These are phyloP conservation scores for Calcarius lapponicus DNA, from an alignment of 2,797 vertebrate genomes.

Conservation along the genomic window DNA sequence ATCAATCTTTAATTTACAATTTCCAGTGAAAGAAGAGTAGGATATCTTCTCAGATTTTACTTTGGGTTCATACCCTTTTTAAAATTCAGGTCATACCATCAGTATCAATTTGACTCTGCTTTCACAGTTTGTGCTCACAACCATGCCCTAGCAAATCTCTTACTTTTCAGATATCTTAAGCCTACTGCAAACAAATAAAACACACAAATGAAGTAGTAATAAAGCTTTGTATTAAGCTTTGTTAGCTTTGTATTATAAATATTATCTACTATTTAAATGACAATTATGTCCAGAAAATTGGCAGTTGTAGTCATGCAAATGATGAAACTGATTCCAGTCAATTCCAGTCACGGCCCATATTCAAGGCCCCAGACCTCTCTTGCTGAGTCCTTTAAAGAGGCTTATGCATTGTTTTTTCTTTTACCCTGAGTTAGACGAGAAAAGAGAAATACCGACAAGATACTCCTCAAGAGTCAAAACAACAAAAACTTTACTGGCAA, in stretches of 20 bases:
- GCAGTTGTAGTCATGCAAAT: slow-evolving; percentile 62
- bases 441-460: neutral
- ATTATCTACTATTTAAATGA: slow-evolving; percentile 68
- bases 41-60: neutral
- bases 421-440: neutral
- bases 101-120: neutral
- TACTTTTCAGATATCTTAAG: slow-evolving; percentile 44
- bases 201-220: slow-evolving; percentile 71
- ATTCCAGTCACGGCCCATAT: slow-evolving; percentile 57
- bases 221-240: slow-evolving; percentile 17
- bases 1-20: neutral
- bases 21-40: neutral
- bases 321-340: slow-evolving; percentile 72
- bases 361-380: neutral
- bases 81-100: slow-evolving; percentile 6
- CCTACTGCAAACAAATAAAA: slow-evolving; percentile 63
- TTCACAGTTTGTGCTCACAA: slow-evolving; percentile 16
- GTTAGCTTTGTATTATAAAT: slow-evolving; percentile 58
- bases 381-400: neutral
- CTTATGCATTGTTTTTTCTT: rapidly evolving
- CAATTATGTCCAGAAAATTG: slow-evolving; percentile 73
- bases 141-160: neutral
- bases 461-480: neutral
- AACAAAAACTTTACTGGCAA: neutral
- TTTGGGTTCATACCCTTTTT: neutral